Percentiles rank a stretch among this genome's conserved stretches.
Conservation (phyloP, 2,888 invertebrate genomes). For the Notodonta dromedarius region DNA sequence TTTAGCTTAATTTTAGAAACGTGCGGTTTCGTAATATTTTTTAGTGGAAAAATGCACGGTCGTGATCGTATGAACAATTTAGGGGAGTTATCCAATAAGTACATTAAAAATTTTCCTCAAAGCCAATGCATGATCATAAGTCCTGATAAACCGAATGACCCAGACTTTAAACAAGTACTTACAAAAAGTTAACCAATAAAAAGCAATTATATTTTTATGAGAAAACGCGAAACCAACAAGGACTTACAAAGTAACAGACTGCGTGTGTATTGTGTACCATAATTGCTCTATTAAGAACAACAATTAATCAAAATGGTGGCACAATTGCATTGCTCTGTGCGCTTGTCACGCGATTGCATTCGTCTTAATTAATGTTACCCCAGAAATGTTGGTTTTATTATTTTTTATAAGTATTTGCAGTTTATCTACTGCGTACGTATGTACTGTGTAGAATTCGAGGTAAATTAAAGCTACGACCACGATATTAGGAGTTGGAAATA, state of each 20-base stretch:
- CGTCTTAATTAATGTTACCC: constrained; percentile 31
- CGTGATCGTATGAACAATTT: background rate
- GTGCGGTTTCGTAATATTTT: background rate
- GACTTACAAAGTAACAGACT: constrained; percentile 18
- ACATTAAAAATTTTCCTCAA: too few species aligned
- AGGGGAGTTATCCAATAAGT: background rate
- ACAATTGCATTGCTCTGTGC: constrained; percentile 23
- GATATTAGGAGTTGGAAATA: background rate
- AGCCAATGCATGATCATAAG: background rate
- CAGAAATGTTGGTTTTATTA: constrained; percentile 26
- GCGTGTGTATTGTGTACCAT: constrained; percentile 33
- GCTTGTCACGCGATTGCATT: constrained; percentile 27
- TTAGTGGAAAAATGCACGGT: background rate
- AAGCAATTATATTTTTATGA: background rate
- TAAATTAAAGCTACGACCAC: constrained; percentile 4
- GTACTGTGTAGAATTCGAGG: background rate
- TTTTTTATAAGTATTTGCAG: constrained; percentile 17
- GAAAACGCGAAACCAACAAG: constrained; percentile 4
- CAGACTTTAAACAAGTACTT: background rate
- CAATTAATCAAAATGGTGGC: constrained; percentile 60
- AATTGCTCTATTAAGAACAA: constrained; percentile 60
- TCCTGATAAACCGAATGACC: background rate
- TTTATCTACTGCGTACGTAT: constrained; percentile 11
- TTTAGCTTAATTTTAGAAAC: constrained; percentile 35
- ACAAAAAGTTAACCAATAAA: background rate